These are phyloP conservation scores for Pampus argenteus DNA, from an alignment of 2,797 vertebrate species.

Conservation along the genomic window DNA sequence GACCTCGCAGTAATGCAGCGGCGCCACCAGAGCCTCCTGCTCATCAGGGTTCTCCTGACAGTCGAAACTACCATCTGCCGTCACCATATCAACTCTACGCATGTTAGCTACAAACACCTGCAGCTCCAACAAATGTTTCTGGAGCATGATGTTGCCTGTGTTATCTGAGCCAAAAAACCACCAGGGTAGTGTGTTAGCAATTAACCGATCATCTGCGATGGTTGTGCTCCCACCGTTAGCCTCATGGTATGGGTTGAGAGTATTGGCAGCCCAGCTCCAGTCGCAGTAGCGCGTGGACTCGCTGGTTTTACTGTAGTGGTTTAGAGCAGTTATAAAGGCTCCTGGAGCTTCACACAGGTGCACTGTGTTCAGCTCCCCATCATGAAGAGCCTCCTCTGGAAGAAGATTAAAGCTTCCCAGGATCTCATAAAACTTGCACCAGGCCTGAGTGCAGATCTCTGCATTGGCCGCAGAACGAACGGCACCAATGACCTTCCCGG, in stretches of 20 bases:
- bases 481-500: conserved; percentile 88
- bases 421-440: conserved; percentile 97
- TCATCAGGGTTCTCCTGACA: conserved; percentile 97
- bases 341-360: conserved; percentile 97
- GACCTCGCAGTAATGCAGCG: conserved; percentile 93
- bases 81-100: conserved; percentile 89
- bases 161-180: conserved; percentile 98
- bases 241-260: conserved; percentile 95
- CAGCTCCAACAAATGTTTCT: conserved; percentile 89
- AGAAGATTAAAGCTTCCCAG: conserved; percentile 88
- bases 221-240: conserved; percentile 89
- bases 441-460: conserved; percentile 96
- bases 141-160: conserved; percentile 92
- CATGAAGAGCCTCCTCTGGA: conserved; percentile 84
- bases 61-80: conserved; percentile 97
- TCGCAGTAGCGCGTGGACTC: conserved; percentile 83
- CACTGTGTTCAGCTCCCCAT: conserved; percentile 89
- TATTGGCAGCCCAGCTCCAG: conserved; percentile 95
- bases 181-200: conserved; percentile 91
- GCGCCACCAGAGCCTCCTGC: conserved; percentile 93
- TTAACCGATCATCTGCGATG: conserved; percentile 93
- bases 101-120: conserved; percentile 86
- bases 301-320: conserved; percentile 92
- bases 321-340: conserved; percentile 94
- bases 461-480: conserved; percentile 89